Evolutionary conservation across 2,797 vertebrate species (phyloP), one percentile per base, ranked within the genome.

Genomic region (Danio kyathit): DNA sequence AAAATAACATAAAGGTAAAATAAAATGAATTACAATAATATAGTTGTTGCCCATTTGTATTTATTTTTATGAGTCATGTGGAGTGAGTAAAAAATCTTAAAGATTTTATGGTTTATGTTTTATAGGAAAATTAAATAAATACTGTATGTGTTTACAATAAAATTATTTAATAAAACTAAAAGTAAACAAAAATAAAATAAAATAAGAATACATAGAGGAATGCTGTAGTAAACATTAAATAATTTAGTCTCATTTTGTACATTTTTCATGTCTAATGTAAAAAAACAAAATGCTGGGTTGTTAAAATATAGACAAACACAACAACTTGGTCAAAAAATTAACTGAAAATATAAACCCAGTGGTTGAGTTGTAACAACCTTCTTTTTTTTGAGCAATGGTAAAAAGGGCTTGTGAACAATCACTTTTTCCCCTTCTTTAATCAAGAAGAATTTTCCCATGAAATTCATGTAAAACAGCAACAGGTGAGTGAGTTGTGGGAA

Each of bases 401-500:
- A 8, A 8, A 29, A 29, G 29, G 16, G 9, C n/a, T n/a, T 9
- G 13, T 38, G 17, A 74, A 74, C 11, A 49, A 38, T 29, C 38
- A 48, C 29, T 29, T 29, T 29, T 29, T 29, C n/a, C 29, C 29
- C 29, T 61, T 61, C 38, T 54, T 70, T 63, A 70, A 70, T 74
- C 48, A 74, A 48, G n/a, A 75, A 56, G 48, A 77, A 40, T 65
- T 54, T 79, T 38, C 72, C 66, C 67, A 78, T 60, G 54, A 51
- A 78, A 78, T 49, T 16, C 65, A 49, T 69, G 41, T 78, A 54
- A 64, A 76, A 79, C 46, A 16, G n/a, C 67, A 79, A 79, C 77
- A 86, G 82, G 79, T 82, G 67, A 61, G 73, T 10, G 65, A 71
- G 64, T 63, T 56, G 59, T 82, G 70, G 66, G 59, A 84, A 84